Base-by-base conservation (phyloP, 1,140 invertebrate genomes). In the Orchesella cincta region DNA sequence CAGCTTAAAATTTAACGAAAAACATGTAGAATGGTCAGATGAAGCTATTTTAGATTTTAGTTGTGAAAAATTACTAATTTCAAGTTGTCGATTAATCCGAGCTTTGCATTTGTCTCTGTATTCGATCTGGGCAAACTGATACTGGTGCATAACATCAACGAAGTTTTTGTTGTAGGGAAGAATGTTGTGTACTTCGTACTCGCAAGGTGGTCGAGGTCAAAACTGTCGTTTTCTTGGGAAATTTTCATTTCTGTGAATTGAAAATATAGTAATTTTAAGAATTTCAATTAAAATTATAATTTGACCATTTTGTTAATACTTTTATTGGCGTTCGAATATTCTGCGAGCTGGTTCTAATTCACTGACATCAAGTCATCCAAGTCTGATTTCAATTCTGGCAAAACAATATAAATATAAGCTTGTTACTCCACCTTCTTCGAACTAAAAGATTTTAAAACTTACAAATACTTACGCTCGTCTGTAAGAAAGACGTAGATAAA, bases 31-130 rank as follows among this genome's bases (percentile, higher is more conserved):
- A n/a, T n/a, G n/a, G n/a, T n/a, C n/a, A n/a, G n/a, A n/a, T n/a
- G n/a, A n/a, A n/a, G n/a, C n/a, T n/a, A n/a, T n/a, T n/a, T n/a
- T n/a, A n/a, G n/a, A n/a, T n/a, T n/a, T n/a, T n/a, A n/a, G n/a
- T n/a, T n/a, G n/a, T 14, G 1, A 52, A 31, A 34, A 54, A 35
- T 14, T 62, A 74, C 72, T 89, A 79, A 91, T 91, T 85, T 90
- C 89, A 74, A 91, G 84, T 83, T 91, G 90, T 76, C 90, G 82
- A 80, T 89, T 88, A 80, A 91, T 90, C 75, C 89, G 83, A 33
- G 85, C 88, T 84, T 91, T 91, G 84, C 90, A 91, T 77, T 88
- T 78, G 82, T 91, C 89, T 78, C 90, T 82, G 84, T 91, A 91
- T 81, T 90, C 89, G 75, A 89, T 88, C 81, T 91, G 90, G 76